Base-by-base conservation (phyloP, 2,888 invertebrate genomes). In the Pogonocherus hispidulus region DNA sequence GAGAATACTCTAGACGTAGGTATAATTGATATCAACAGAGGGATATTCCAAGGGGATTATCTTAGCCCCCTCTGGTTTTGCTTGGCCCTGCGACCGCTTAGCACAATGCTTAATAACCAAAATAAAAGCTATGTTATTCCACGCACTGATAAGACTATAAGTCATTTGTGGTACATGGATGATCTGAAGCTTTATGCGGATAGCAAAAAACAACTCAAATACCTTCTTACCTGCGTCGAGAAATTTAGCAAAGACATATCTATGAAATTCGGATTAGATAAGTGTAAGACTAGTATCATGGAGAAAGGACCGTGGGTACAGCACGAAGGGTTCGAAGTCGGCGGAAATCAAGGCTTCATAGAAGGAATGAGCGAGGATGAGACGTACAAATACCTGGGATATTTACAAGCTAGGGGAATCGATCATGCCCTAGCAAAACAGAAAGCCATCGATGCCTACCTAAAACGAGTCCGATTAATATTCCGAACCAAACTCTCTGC, bases 1-100 rank as follows among this genome's bases (percentile, higher is more conserved):
- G 6, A 8, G 1, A 3, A 1, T 1, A 44, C 6, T 2, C 5
- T 44, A 14, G 18, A 44, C 3, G 44, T 2, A 44, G 44, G 44
- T 14, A 8, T 3, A 14, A 44, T 44, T 6, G 14, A 18, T 3
- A 44, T 44, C 3, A 44, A 44, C n/a, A 2, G 44, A 14, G 55
- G 55, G 1, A 14, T 32, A 11, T 55, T 55, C 16, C 32, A 55
- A 16, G 55, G 55, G 5, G 55, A 55, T 9, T n/a, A n/a, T n/a
- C n/a, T n/a, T n/a, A n/a, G n/a, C n/a, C n/a, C n/a, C n/a, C n/a
- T n/a, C n/a, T n/a, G n/a, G n/a, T n/a, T n/a, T n/a, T n/a, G n/a
- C n/a, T n/a, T n/a, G n/a, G n/a, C n/a, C n/a, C n/a, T n/a, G n/a
- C n/a, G n/a, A n/a, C n/a, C n/a, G n/a, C n/a, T n/a, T n/a, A n/a